A percentile compares a stretch with the other conserved stretches of the same genome.
Conservation (phyloP, 2,113 vertebrate species). For the Eretmochelys imbricata region DNA sequence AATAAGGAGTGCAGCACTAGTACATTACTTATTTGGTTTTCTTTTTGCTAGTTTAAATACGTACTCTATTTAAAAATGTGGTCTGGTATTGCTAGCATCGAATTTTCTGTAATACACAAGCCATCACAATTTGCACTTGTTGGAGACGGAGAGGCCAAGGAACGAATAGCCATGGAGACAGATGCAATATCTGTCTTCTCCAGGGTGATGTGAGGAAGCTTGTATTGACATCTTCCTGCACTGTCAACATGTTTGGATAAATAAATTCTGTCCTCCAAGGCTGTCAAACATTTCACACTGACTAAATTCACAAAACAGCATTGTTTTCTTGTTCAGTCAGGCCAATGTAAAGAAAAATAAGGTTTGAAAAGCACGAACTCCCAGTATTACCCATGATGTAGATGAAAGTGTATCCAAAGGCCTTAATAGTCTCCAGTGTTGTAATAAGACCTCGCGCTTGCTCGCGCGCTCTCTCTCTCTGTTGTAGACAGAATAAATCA, state of each 20-base stretch:
- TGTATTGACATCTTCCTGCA: neutral
- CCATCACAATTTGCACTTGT: neutral
- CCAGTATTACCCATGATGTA: neutral
- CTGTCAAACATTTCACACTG: neutral
- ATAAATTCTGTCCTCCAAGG: neutral
- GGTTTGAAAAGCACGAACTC: neutral
- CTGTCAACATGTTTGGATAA: neutral
- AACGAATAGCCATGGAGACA: neutral
- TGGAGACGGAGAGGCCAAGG: neutral
- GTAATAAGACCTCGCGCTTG: neutral
- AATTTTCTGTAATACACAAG: neutral
- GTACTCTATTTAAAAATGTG: neutral
- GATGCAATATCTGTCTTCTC: neutral
- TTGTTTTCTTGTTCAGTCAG: neutral
- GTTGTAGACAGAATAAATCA: neutral
- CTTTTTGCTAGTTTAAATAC: neutral
- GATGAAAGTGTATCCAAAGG: neutral
- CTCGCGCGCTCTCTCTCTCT: neutral
- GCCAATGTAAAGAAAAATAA: neutral
- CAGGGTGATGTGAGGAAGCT: neutral
- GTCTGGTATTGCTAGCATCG: neutral
- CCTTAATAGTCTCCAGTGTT: neutral
- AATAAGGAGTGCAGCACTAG: neutral
- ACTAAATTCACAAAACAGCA: neutral
- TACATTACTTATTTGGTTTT: neutral